Conservation (phyloP, 2,888 invertebrate species). For the Strigamia maritima region DNA sequence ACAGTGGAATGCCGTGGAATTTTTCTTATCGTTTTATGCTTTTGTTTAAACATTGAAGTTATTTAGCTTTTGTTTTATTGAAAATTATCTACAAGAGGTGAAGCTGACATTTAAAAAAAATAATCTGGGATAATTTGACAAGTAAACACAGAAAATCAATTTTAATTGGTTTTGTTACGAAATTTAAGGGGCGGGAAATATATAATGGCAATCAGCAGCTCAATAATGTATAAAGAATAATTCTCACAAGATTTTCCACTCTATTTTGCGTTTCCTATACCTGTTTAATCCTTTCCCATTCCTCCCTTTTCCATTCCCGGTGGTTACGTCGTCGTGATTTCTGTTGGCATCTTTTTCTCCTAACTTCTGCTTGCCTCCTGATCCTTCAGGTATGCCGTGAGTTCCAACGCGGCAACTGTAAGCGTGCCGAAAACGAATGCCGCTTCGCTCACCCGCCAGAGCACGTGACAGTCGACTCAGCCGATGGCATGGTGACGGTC, state of each 20-base stretch:
- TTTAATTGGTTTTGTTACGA: slow-evolving; percentile 2
- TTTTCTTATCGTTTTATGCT: background rate
- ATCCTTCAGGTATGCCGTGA: slow-evolving; percentile 72
- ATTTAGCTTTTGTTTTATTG: background rate
- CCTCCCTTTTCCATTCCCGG: slow-evolving; percentile 31
- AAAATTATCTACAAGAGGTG: background rate
- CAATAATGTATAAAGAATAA: background rate
- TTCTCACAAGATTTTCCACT: background rate
- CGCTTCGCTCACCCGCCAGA: slow-evolving; percentile 98
- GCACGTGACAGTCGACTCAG: slow-evolving; percentile 83
- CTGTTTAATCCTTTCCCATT: slow-evolving; percentile 25
- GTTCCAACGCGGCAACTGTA: slow-evolving; percentile 97
- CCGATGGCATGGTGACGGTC: slow-evolving; percentile 98
- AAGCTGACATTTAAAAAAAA: background rate
- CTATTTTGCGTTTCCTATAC: background rate
- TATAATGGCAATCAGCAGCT: background rate
- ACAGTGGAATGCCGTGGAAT: background rate
- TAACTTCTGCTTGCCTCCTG: slow-evolving; percentile 39
- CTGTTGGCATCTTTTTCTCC: slow-evolving; percentile 38
- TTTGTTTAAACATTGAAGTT: background rate
- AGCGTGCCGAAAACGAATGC: slow-evolving; percentile 95
- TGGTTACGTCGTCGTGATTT: slow-evolving; percentile 37
- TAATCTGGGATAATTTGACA: background rate
- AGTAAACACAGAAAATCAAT: background rate
- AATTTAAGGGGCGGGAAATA: background rate